Base-by-base conservation (phyloP, 2,888 invertebrate genomes). In the Drosophila neutralis region DNA sequence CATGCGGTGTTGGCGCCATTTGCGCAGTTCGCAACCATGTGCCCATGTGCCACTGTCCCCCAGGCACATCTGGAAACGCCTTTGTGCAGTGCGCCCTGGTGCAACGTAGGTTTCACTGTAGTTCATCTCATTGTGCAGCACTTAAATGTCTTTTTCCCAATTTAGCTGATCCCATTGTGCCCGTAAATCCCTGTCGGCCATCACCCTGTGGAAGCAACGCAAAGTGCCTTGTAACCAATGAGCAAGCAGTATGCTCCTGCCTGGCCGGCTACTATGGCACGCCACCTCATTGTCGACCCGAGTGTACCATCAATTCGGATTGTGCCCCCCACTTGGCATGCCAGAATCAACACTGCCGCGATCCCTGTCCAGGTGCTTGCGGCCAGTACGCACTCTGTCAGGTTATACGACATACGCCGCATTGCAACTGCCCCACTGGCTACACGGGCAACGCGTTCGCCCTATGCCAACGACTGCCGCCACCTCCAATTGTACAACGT, bases 131-230 rank as follows among this genome's bases (percentile, higher is more conserved):
- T 24, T 7, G 1, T 48, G n/a, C 52, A 29, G 31, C 18, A 35
- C 4, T 36, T 42, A 42, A 64, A 52, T 33, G n/a, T 52, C 3
- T 52, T 21, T n/a, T 35, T 10, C 21, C 15, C 6, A 45, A 53
- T 70, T 61, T 82, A 88, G 87, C 83, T 48, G 81, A 85, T 18
- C 83, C 89, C 18, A 61, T 81, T 8, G 65, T 66, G 40, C 69
- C 78, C 11, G 36, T 69, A 2, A 89, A 93, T 83, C 96, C 96
- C 1, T 97, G 96, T 82, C 93, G 94, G 60, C 96, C 96, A 31
- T 95, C 95, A 35, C 96, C 97, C 29, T 98, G 97, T 91, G 97
- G 97, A 66, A 95, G 96, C 18, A 96, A 97, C 91, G 95, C 96
- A 69, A 94, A 95, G 81, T 97, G 97, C 87, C 94, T 94, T 45